Base-by-base conservation (phyloP, 2,888 invertebrate genomes). In the Hydropsyche betteni region DNA sequence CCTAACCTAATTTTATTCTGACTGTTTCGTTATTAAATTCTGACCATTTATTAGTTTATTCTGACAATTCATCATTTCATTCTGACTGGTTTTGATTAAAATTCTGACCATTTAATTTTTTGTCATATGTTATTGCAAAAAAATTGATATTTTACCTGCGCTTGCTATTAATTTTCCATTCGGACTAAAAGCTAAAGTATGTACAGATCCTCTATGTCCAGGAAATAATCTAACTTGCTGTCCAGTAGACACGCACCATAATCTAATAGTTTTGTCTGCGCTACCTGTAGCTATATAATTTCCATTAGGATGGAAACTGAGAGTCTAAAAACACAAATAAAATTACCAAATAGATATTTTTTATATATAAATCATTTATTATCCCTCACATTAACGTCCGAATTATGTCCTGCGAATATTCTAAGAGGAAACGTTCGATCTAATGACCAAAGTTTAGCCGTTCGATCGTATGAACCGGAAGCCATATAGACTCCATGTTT, bases 261-360 rank as follows among this genome's bases (percentile, higher is more conserved):
- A 85, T 50, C 97, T 90, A 69, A 97, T 91, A 53, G 93, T 93
- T 83, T 93, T 92, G 86, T 98, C 98, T n/a, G 93, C 90, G 1
- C 97, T 95, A 8, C 96, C 97, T 0, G 95, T 94, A 52, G 95
- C 96, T 80, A 97, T 83, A 83, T 98, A 97, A 81, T 92, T 91
- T 80, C 94, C 93, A 85, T 97, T 98, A 0, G 97, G 96, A 86
- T 98, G 98, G 86, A 98, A 97, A 81, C 92, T 91, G n/a, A 95
- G 89, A 82, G 92, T 91, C 93, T 93, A 83, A 82, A 74, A 44
- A 78, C 2, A 34, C 3, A n/a, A 4, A 55, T 8, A 55, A n/a
- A 55, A 55, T 55, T 14, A 12, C 1, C 6, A 6, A 16, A 55
- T 12, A 44, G 12, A 55, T 55, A n/a, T 14, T 55, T n/a, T 10